Base-by-base conservation (phyloP, 2,797 vertebrate genomes). In the Melanogrammus aeglefinus region DNA sequence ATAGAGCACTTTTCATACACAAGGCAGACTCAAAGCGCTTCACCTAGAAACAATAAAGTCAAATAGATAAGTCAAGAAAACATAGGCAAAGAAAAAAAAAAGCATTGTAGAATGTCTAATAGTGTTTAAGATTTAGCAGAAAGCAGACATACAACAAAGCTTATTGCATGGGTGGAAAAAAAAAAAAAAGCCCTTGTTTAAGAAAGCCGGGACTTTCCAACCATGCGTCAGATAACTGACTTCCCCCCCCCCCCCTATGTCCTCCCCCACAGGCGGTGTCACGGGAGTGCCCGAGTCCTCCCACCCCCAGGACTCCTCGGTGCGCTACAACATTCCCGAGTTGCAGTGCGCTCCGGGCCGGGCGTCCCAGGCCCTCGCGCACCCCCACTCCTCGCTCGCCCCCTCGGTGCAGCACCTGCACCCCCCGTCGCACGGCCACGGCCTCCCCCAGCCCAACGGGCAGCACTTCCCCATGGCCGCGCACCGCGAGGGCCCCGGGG, bases 251-350 rank as follows among this genome's bases (percentile, higher is more conserved):
- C 57, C 57, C 21, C 57, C 47, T 10, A 14, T 41, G 14, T 66
- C 57, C 7, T 2, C 57, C n/a, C n/a, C 57, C 57, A 24, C 80
- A 97, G 97, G 93, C 77, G 94, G 89, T 9, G 79, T 92, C 0
- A 77, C 93, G 12, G 93, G 95, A 77, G 93, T 92, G 14, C 94
- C 96, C 0, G 97, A 97, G 83, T 95, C 96, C 75, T 97, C 96
- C 83, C 96, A 98, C 90, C 95, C 95, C 33, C 92, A 96, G 0
- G 97, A 99, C 76, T 87, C 97, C 0, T 96, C 97, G 0, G 94
- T 99, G 88, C 98, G 97, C 93, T 99, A 99, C 94, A 98, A 99
- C 96, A 97, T 99, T 95, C 97, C 97, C 0, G 97, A 98, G 95
- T 94, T 99, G 77, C 97, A 97, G 92, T 92, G 95, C 4, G 84